Evolutionary conservation across 2,797 vertebrate species (phyloP).

Genomic region (Decapterus maruadsi): DNA sequence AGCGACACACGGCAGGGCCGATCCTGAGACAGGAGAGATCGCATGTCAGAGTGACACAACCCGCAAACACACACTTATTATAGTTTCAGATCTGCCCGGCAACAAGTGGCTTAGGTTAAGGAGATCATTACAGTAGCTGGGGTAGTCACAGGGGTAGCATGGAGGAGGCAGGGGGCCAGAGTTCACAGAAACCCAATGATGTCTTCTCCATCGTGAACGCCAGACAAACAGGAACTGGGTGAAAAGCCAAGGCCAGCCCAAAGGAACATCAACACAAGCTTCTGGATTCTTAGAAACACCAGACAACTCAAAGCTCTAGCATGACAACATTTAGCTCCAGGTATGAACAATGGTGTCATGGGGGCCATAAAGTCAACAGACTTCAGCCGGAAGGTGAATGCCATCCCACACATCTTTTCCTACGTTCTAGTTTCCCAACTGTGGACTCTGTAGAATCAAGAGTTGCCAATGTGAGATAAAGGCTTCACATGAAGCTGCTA

Average conservation of each 20-base stretch:
- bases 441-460: too few species aligned
- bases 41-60: conserved; percentile 51
- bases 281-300: not conserved
- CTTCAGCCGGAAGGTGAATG: too few species aligned
- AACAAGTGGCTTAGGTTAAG: conserved; percentile 42
- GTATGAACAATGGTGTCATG: too few species aligned
- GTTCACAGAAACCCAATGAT: not conserved
- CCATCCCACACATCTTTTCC: too few species aligned
- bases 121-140: conserved; percentile 13
- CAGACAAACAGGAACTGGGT: conserved; percentile 28
- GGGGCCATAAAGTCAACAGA: too few species aligned
- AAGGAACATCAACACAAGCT: not conserved
- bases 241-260: not conserved
- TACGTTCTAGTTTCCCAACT: not conserved
- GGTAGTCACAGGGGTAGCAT: not conserved
- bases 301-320: too few species aligned
- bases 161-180: not conserved
- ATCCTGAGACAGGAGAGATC: conserved; percentile 24
- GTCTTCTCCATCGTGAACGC: not conserved
- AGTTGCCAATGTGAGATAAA: too few species aligned
- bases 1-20: conserved; percentile 38
- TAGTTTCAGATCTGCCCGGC: conserved; percentile 62
- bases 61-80: conserved; percentile 43
- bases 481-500: not conserved
- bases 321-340: too few species aligned